Base-by-base conservation (phyloP, 1,140 invertebrate genomes). In the Drosophila virilis region DNA sequence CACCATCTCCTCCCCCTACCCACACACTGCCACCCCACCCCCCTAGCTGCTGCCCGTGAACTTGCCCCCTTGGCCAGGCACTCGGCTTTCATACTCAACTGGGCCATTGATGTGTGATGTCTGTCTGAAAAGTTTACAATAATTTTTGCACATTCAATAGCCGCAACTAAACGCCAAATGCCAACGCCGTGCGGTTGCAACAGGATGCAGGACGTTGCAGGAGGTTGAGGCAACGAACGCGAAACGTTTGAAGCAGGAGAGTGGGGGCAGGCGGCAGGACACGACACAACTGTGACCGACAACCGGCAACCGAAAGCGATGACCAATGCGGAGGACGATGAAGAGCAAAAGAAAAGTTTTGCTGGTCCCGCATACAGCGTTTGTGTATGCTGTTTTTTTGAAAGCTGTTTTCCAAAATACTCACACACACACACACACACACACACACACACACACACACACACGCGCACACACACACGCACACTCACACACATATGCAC, bases 71-170 rank as follows among this genome's bases (percentile, higher is more conserved):
- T 7, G 4, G 32, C 13, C 13, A 12, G 35, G 22, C 28, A 43
- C 6, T 35, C 17, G 28, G 40, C 45, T 33, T 48, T 62, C 50
- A 32, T 35, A 68, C 17, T 68, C 46, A 52, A 67, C 38, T 33
- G 70, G 71, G 12, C 66, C 71, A 74, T 69, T 80, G 62, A 74
- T 73, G 70, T 74, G 72, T 66, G 72, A 75, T 78, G 71, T 75
- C 71, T 78, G 83, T 88, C 83, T 88, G 79, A 88, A 89, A 88
- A 88, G 83, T 88, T 88, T 88, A 89, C 83, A 89, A 88, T 88
- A 88, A 88, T 88, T 88, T 85, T 83, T 72, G 77, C 86, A 89
- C 83, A 88, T 88, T 80, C 79, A 88, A 88, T 83, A 86, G 83
- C 66, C 80, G 79, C 80, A 83, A 77, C 84, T 88, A 88, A 88